phyloP scores from a whole-genome alignment of 1,140 invertebrate genomes.

The Tetramorium alpestre region DNA sequence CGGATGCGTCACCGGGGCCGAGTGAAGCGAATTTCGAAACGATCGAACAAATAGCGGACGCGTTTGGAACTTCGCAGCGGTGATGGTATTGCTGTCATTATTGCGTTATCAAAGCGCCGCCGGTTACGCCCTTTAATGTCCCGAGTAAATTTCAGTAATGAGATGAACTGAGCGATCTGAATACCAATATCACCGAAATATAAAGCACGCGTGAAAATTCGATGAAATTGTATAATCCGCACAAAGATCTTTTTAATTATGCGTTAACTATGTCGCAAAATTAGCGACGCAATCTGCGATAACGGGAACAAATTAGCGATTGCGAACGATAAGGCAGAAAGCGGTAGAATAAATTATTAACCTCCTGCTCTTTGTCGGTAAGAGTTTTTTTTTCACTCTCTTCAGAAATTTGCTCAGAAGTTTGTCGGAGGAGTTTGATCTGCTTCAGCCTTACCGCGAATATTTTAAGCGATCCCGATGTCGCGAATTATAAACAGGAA shows the following conservation, averaged over 20 bases:
- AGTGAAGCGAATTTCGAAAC: slow-evolving; percentile 21
- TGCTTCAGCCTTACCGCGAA: neutral
- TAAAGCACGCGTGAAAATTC: neutral
- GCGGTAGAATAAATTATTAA: neutral
- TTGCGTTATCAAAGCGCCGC: neutral
- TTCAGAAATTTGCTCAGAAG: neutral
- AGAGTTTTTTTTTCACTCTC: neutral
- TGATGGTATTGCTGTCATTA: slow-evolving; percentile 5
- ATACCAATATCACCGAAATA: neutral
- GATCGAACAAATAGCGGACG: slow-evolving; percentile 31
- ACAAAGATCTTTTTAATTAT: neutral
- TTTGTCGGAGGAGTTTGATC: neutral
- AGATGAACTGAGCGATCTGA: neutral
- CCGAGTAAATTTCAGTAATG: slow-evolving; percentile 31
- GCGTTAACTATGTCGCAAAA: neutral
- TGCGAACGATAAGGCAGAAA: neutral
- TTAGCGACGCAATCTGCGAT: neutral
- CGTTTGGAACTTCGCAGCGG: neutral
- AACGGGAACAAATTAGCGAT: neutral
- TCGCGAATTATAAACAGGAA: slow-evolving; percentile 61
- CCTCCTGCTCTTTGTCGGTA: neutral
- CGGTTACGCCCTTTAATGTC: slow-evolving; percentile 9
- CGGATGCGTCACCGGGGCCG: slow-evolving; percentile 28
- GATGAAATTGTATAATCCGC: slow-evolving; percentile 4
- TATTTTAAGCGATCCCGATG: slow-evolving; percentile 44